A percentile compares a stretch with the other conserved stretches of the same genome.
Conservation (phyloP, 2,113 vertebrate species). For the Zosterops borbonicus region DNA sequence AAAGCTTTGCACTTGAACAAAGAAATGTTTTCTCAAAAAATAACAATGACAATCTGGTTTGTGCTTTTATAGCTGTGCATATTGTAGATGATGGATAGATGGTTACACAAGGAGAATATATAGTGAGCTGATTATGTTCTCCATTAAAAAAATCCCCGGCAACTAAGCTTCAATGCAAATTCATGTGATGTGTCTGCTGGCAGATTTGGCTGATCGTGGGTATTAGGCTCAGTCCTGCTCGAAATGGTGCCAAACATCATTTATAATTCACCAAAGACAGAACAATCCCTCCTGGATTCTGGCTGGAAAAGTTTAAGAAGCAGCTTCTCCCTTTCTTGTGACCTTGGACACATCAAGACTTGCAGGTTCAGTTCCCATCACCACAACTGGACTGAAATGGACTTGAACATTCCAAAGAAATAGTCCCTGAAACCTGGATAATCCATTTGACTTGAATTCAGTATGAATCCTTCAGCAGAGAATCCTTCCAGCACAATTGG, state of each 20-base stretch:
- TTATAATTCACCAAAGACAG: background rate
- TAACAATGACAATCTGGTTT: slow-evolving; percentile 43
- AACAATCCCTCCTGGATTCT: background rate
- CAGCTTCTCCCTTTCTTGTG: background rate
- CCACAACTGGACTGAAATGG: background rate
- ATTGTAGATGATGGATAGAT: slow-evolving; percentile 59
- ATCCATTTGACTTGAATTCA: background rate
- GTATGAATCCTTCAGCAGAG: background rate
- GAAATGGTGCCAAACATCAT: background rate
- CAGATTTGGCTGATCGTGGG: background rate
- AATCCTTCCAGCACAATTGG: background rate
- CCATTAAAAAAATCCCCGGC: slow-evolving; percentile 39
- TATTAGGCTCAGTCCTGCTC: background rate
- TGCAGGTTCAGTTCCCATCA: background rate
- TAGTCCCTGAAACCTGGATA: background rate
- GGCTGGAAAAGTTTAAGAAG: background rate
- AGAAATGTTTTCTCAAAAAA: slow-evolving; percentile 58
- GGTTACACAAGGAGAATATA: slow-evolving; percentile 45
- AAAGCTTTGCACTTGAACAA: slow-evolving; percentile 58
- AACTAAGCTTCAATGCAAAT: slow-evolving; percentile 15
- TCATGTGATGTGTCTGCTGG: slow-evolving; percentile 15
- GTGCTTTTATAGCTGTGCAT: slow-evolving; percentile 53
- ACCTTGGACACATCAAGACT: background rate
- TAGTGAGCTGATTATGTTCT: slow-evolving; percentile 21
- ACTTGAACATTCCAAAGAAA: background rate